Conservation (phyloP, 2,797 vertebrate species). For the Chaunax sp. region DNA sequence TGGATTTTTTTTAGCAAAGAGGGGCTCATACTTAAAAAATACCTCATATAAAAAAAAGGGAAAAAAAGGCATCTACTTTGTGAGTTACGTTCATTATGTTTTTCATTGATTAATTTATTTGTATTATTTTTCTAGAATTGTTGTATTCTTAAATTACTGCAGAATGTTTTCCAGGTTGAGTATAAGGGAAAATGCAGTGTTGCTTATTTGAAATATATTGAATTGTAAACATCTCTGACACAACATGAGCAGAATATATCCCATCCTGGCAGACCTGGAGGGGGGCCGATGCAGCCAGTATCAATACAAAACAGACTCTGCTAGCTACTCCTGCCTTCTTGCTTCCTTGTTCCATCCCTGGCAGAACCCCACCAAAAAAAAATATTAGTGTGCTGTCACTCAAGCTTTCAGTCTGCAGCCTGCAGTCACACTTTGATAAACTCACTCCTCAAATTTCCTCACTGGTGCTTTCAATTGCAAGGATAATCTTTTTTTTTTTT, state of each 20-base stretch:
- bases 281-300: constrained; percentile 61
- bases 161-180: constrained; percentile 11
- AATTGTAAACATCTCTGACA: constrained; percentile 46
- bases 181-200: constrained; percentile 8
- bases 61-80: constrained; percentile 31
- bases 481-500: constrained; percentile 45
- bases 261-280: constrained; percentile 36
- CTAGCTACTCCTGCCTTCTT: constrained; percentile 58
- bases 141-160: not conserved
- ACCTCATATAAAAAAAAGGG: constrained; percentile 63
- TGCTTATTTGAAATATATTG: constrained; percentile 40
- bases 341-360: constrained; percentile 50
- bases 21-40: constrained; percentile 47
- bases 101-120: constrained; percentile 9
- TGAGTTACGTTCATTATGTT: not conserved
- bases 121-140: not conserved
- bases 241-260: constrained; percentile 50
- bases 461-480: constrained; percentile 55
- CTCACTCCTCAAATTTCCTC: constrained; percentile 57
- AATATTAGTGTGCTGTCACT: constrained; percentile 68
- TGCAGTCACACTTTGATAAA: constrained; percentile 76
- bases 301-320: constrained; percentile 79
- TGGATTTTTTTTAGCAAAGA: constrained; percentile 53
- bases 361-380: constrained; percentile 51
- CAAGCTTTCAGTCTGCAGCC: constrained; percentile 67